Conservation (phyloP, 2,888 invertebrate genomes). For the Hesperia comma region DNA sequence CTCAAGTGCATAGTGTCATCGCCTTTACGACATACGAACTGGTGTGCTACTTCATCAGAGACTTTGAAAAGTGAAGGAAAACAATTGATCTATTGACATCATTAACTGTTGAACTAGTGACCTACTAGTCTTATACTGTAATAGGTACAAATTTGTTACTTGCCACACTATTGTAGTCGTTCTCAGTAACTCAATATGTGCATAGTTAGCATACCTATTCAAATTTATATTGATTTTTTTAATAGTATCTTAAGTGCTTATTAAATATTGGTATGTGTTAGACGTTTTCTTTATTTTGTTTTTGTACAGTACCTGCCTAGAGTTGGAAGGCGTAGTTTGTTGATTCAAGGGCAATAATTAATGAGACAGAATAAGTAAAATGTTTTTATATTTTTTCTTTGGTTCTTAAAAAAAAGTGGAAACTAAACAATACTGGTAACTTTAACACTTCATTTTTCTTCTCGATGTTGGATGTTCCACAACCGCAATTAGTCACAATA, state of each 20-base stretch:
- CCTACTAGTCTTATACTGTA: neutral
- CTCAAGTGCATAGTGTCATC: conserved; percentile 64
- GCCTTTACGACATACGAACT: conserved; percentile 70
- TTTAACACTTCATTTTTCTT: conserved; percentile 11
- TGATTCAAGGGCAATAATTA: no score
- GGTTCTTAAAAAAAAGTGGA: conserved; percentile 55
- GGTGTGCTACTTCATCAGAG: conserved; percentile 58
- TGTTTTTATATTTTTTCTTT: conserved; percentile 55
- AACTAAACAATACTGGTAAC: conserved; percentile 33
- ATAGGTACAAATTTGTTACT: no score
- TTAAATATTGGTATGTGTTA: neutral
- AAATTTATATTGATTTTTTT: neutral
- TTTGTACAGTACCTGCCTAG: neutral
- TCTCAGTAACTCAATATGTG: neutral
- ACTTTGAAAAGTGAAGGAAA: conserved; percentile 27
- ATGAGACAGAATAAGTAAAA: conserved; percentile 37
- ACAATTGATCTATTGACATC: neutral
- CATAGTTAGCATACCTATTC: neutral
- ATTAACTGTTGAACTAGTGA: neutral
- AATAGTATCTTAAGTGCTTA: conserved; percentile 9
- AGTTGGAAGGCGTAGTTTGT: no score
- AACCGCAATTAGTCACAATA: conserved; percentile 1
- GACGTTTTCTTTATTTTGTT: neutral
- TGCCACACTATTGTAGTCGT: neutral
- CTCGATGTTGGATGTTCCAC: conserved; percentile 13